Evolutionary conservation across 2,797 vertebrate species (phyloP).

Genomic region (Zenarchopterus dispar): DNA sequence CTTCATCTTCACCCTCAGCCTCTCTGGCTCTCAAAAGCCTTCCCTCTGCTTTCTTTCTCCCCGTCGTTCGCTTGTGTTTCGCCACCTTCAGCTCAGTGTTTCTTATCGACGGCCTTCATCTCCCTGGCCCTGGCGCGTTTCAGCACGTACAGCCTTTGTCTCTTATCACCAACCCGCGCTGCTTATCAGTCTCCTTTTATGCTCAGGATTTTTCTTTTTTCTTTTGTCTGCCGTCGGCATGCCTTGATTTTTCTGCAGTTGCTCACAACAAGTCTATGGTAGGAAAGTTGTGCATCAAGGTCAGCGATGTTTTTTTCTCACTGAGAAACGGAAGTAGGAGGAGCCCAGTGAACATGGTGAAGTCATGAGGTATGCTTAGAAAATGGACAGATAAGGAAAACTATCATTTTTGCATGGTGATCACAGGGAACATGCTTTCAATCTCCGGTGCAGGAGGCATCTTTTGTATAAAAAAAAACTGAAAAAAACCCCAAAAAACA

Average conservation of each 20-base stretch:
- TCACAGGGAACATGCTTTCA: conserved; percentile 19
- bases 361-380: conserved; percentile 18
- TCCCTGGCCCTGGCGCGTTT: conserved; percentile 74
- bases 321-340: conserved; percentile 29
- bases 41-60: conserved; percentile 38
- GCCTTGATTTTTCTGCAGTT: conserved; percentile 68
- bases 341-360: conserved; percentile 12
- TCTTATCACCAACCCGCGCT: conserved; percentile 75
- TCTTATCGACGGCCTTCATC: conserved; percentile 74
- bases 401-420: neutral
- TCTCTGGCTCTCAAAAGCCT: conserved; percentile 17
- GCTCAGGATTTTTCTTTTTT: conserved; percentile 49
- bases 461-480: neutral
- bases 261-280: conserved; percentile 61
- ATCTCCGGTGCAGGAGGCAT: conserved; percentile 13
- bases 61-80: conserved; percentile 59
- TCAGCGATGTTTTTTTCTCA: conserved; percentile 34
- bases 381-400: conserved; percentile 3
- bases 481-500: neutral
- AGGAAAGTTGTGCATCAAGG: conserved; percentile 38
- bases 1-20: conserved; percentile 28
- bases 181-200: conserved; percentile 81
- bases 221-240: conserved; percentile 56
- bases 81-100: conserved; percentile 59
- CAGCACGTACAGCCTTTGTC: conserved; percentile 80